phyloP scores from a whole-genome alignment of 1,140 invertebrate species.

The Phenacoccus solenopsis region DNA sequence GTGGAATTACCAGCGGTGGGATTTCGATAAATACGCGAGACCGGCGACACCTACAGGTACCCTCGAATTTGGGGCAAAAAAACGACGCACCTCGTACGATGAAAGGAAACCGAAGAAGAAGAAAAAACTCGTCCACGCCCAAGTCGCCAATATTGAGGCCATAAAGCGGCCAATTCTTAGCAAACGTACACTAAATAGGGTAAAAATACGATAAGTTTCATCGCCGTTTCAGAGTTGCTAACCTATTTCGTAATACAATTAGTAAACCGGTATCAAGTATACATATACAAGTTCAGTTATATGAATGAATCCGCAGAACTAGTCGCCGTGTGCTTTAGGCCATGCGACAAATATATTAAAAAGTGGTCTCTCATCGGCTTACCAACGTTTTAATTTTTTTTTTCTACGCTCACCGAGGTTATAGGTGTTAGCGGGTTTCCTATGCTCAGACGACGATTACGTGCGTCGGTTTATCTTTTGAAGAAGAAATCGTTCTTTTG shows the following conservation, averaged over 20 bases:
- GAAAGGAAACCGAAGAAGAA: no score
- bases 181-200: background rate
- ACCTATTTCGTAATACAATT: slow-evolving; percentile 14
- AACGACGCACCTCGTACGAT: background rate
- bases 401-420: no score
- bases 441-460: no score
- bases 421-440: no score
- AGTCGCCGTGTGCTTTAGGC: no score
- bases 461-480: no score
- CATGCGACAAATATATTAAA: no score
- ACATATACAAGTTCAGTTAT: slow-evolving; percentile 1
- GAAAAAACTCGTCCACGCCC: background rate
- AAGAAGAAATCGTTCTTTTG: no score
- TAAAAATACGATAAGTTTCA: background rate
- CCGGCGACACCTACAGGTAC: background rate
- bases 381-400: no score
- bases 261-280: slow-evolving; percentile 9
- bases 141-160: background rate
- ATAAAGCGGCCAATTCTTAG: background rate
- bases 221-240: background rate
- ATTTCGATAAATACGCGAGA: no score
- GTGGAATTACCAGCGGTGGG: background rate
- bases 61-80: background rate
- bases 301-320: no score
- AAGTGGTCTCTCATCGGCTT: no score